Conservation (phyloP, 2,888 invertebrate species). For the Tetropium fuscum region DNA sequence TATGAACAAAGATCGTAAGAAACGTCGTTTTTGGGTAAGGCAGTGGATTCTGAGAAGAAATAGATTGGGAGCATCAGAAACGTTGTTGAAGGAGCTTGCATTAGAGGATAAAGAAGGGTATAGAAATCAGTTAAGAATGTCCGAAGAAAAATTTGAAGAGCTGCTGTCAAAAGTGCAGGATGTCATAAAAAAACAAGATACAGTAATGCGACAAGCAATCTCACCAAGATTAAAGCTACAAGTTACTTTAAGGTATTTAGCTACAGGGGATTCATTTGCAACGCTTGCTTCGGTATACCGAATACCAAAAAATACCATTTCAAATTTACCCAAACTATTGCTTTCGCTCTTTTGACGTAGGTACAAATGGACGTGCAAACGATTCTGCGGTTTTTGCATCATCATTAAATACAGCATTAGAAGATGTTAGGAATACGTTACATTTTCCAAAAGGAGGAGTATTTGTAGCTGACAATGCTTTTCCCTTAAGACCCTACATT, state of each 20-base stretch:
- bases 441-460: constrained; percentile 31
- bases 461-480: constrained; percentile 37
- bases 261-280: background rate
- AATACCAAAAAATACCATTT: background rate
- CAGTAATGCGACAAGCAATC: constrained; percentile 20
- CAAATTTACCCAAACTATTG: too few species aligned
- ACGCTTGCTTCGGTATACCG: background rate
- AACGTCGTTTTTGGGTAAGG: constrained; percentile 40
- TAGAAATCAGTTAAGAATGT: constrained; percentile 38
- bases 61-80: constrained; percentile 33
- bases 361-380: too few species aligned
- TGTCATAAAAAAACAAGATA: constrained; percentile 28
- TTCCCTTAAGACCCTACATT: constrained; percentile 31
- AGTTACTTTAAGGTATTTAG: background rate
- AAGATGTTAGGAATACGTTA: constrained; percentile 35
- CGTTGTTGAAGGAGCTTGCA: constrained; percentile 44
- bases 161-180: constrained; percentile 23
- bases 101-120: constrained; percentile 43
- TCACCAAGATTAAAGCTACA: background rate
- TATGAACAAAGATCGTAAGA: constrained; percentile 27
- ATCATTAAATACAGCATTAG: constrained; percentile 37
- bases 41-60: constrained; percentile 28
- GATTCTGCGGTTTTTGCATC: too few species aligned
- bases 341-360: too few species aligned
- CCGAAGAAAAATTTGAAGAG: constrained; percentile 33